Evolutionary conservation across 2,113 vertebrate genomes (phyloP).

Genomic region (Paramisgurnus dabryanus): DNA sequence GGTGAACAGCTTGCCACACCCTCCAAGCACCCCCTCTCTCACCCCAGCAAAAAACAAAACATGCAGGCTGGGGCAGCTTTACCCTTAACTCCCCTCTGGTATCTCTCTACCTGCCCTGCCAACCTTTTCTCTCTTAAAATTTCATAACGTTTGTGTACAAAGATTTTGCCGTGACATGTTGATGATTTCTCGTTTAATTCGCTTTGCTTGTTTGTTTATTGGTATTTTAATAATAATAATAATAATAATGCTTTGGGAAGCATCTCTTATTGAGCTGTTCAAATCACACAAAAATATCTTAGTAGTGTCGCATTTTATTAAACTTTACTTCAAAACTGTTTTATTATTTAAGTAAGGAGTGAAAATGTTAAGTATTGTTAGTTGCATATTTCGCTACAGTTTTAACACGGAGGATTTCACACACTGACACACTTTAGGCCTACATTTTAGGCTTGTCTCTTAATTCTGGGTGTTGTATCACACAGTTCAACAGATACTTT

Average conservation of each 20-base stretch:
- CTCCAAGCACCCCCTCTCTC: background rate
- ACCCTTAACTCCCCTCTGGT: slow-evolving; percentile 11
- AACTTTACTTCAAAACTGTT: slow-evolving; percentile 28
- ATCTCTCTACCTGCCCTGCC: slow-evolving; percentile 25
- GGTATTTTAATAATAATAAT: slow-evolving; percentile 66
- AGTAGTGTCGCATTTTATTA: slow-evolving; percentile 28
- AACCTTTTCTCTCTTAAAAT: slow-evolving; percentile 65
- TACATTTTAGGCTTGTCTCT: background rate
- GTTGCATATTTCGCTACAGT: slow-evolving; percentile 22
- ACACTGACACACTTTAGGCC: background rate
- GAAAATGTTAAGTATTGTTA: slow-evolving; percentile 11
- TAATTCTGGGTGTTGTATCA: slow-evolving; percentile 24
- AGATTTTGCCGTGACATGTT: slow-evolving; percentile 76
- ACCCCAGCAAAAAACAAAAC: background rate
- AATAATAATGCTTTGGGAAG: slow-evolving; percentile 32
- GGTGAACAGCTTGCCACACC: slow-evolving; percentile 75
- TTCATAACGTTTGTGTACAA: slow-evolving; percentile 79
- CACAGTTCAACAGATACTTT: slow-evolving; percentile 23
- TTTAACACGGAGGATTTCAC: slow-evolving; percentile 3
- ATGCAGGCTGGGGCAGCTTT: slow-evolving; percentile 25
- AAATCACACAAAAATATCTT: slow-evolving; percentile 11
- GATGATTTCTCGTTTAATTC: slow-evolving; percentile 61
- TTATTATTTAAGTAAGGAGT: slow-evolving; percentile 27
- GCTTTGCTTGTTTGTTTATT: slow-evolving; percentile 63
- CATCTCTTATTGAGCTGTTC: background rate